A percentile compares a stretch with the other conserved stretches of the same genome.
Evolutionary conservation across 2,888 invertebrate species (phyloP).

Genomic region (Bimastos eiseni): DNA sequence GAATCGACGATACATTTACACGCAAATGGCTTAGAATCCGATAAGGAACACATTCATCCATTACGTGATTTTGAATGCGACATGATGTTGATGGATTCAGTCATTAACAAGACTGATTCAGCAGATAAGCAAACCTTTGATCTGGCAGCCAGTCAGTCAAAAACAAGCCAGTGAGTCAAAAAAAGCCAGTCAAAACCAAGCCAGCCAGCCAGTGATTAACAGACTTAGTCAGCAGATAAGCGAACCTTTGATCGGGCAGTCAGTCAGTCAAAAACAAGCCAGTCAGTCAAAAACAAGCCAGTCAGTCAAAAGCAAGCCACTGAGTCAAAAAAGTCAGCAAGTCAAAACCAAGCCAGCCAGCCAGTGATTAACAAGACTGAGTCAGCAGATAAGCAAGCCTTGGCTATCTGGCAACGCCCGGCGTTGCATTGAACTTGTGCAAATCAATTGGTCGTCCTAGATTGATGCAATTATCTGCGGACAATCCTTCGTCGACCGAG

Average conservation of each 20-base stretch:
- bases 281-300: background rate
- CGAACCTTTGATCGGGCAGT: background rate
- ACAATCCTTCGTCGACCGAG: background rate
- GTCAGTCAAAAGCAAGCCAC: background rate
- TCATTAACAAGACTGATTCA: no score
- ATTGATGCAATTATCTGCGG: slow-evolving; percentile 21
- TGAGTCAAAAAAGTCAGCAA: background rate
- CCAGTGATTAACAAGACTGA: background rate
- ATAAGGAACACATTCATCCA: no score
- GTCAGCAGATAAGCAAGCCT: background rate
- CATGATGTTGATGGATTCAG: no score
- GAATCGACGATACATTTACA: no score
- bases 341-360: background rate
- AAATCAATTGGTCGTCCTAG: slow-evolving; percentile 24
- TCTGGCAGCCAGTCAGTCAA: no score
- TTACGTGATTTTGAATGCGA: no score
- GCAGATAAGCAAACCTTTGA: no score
- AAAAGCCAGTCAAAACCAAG: no score
- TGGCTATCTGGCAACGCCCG: background rate
- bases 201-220: background rate
- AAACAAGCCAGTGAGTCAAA: no score
- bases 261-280: background rate
- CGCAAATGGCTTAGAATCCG: no score
- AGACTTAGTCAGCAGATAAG: background rate
- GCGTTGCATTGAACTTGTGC: background rate